Conservation (phyloP, 92 coral and sea anemone genomes). For the Metridium senile region DNA sequence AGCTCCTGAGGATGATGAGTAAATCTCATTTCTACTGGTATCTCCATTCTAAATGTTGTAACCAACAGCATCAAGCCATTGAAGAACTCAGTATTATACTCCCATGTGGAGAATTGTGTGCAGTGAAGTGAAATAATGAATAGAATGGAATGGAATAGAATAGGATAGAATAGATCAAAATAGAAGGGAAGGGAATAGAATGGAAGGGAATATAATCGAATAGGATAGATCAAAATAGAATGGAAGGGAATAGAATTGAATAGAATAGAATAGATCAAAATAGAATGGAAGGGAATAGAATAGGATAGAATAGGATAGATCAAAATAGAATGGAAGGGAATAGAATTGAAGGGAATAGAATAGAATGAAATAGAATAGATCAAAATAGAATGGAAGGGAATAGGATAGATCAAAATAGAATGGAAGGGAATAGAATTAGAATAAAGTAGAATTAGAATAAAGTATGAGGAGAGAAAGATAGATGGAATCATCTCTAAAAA, state of each 20-base stretch:
- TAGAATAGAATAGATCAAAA: not conserved
- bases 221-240: not conserved
- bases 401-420: too few relatives aligned
- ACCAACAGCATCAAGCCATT: too few relatives aligned
- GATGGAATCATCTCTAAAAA: too few relatives aligned
- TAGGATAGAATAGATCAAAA: not conserved
- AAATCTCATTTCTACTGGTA: too few relatives aligned
- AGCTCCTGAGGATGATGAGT: too few relatives aligned
- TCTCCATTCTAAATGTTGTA: too few relatives aligned
- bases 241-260: not conserved
- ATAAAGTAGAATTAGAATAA: too few relatives aligned
- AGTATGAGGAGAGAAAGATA: too few relatives aligned
- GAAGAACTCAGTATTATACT: not conserved
- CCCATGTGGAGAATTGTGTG: not conserved
- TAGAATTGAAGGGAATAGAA: not conserved
- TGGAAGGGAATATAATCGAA: not conserved
- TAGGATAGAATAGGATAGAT: not conserved
- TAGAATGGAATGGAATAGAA: not conserved
- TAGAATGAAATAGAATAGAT: not conserved
- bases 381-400: not conserved
- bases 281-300: not conserved
- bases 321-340: not conserved
- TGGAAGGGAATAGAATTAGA: too few relatives aligned
- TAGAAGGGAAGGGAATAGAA: not conserved
- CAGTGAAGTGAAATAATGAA: not conserved